A percentile compares a stretch with the other conserved stretches of the same genome.
phyloP scores from a whole-genome alignment of 2,797 vertebrate genomes.

The Salmo trutta region DNA sequence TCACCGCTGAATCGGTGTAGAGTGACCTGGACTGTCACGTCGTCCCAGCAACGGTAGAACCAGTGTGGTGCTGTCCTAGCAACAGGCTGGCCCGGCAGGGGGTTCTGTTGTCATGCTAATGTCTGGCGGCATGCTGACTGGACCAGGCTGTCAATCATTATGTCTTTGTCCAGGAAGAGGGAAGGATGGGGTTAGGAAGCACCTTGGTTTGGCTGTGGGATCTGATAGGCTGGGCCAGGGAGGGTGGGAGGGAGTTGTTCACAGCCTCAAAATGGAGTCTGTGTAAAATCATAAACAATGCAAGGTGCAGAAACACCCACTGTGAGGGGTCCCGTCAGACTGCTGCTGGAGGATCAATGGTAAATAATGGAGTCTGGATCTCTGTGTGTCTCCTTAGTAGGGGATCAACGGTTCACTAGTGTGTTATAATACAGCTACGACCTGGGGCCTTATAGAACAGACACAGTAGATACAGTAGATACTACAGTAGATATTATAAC shows the following conservation, averaged over 20 bases:
- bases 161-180: constrained; percentile 18
- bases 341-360: constrained; percentile 6
- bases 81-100: neutral
- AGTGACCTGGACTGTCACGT: neutral
- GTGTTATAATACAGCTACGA: too few species aligned
- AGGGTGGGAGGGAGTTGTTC: too few species aligned
- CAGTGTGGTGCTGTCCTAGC: neutral
- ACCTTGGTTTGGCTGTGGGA: neutral
- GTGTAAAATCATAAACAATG: too few species aligned
- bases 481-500: too few species aligned
- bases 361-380: constrained; percentile 11
- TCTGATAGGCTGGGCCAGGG: neutral
- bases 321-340: neutral
- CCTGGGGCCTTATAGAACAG: too few species aligned
- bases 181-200: neutral
- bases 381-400: neutral
- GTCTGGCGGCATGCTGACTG: constrained; percentile 7
- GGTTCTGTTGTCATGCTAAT: constrained; percentile 47
- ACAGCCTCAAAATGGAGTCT: too few species aligned
- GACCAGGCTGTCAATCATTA: constrained; percentile 16
- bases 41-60: neutral
- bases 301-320: too few species aligned
- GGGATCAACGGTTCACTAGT: neutral
- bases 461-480: too few species aligned
- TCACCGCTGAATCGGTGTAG: neutral